phyloP scores from a whole-genome alignment of 2,113 vertebrate genomes.

The Notechis scutatus region DNA sequence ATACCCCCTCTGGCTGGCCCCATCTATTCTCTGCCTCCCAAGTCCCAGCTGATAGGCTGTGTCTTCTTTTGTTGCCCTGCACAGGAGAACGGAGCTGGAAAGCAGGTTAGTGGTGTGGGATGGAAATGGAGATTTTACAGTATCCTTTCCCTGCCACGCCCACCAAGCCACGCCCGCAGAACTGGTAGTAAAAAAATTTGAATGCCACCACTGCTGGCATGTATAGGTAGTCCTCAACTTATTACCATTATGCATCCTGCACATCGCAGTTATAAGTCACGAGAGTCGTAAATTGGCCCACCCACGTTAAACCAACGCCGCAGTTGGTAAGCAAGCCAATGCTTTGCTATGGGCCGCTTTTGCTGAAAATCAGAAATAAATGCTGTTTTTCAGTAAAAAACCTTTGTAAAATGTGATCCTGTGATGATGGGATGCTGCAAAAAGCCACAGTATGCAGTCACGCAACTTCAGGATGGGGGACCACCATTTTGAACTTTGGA shows the following conservation, averaged over 20 bases:
- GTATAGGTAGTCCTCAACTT: not conserved
- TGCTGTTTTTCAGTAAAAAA: not conserved
- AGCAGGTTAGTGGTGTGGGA: too few relatives aligned
- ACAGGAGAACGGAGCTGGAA: too few relatives aligned
- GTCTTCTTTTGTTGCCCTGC: too few relatives aligned
- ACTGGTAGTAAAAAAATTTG: too few relatives aligned
- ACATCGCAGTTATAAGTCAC: not conserved
- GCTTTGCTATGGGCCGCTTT: not conserved
- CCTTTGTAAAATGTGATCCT: not conserved
- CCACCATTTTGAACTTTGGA: not conserved
- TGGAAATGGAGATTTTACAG: too few relatives aligned
- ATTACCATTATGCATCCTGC: not conserved
- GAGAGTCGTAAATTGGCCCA: not conserved
- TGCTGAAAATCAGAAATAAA: not conserved
- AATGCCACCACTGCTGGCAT: too few relatives aligned
- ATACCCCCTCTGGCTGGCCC: too few relatives aligned
- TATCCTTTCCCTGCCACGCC: too few relatives aligned
- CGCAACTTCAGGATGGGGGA: not conserved
- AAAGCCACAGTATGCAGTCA: not conserved
- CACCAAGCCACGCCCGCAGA: too few relatives aligned
- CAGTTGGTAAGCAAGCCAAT: not conserved
- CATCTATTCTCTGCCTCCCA: too few relatives aligned
- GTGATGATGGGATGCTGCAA: not conserved
- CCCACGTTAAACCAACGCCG: not conserved
- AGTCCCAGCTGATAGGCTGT: too few relatives aligned